phyloP scores from a whole-genome alignment of 2,113 vertebrate species.

The Phaetusa simplex region DNA sequence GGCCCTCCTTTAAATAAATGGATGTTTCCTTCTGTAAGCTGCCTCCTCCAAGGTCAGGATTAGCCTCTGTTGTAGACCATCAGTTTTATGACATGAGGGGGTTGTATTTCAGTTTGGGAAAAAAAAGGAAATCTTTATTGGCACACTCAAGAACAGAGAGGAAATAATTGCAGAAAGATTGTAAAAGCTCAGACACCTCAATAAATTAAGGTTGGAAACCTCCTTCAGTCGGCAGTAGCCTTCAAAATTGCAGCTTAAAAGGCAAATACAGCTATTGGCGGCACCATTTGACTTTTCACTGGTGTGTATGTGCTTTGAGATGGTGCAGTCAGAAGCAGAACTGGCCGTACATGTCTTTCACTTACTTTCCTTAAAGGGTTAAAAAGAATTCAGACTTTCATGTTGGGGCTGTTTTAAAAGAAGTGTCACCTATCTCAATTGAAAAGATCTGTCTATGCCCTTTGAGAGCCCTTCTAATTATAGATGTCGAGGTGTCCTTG shows the following conservation, averaged over 20 bases:
- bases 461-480: slow-evolving; percentile 41
- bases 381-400: neutral
- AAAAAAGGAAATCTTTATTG: neutral
- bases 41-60: neutral
- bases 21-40: neutral
- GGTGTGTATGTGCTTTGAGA: neutral
- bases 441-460: neutral
- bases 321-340: neutral
- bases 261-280: neutral
- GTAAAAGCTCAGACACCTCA: neutral
- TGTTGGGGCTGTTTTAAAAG: neutral
- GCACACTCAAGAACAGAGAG: neutral
- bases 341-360: neutral
- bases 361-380: neutral
- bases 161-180: neutral
- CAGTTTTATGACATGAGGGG: neutral
- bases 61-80: neutral
- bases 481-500: slow-evolving; percentile 11
- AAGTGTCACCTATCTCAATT: neutral
- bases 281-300: neutral
- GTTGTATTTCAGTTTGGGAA: neutral
- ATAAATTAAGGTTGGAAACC: neutral
- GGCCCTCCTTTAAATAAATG: neutral
- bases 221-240: neutral
- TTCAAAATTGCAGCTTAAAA: neutral